Evolutionary conservation across 2,113 vertebrate genomes (phyloP), one percentile per base, ranked within the genome.

Genomic region (Petaurus breviceps): DNA sequence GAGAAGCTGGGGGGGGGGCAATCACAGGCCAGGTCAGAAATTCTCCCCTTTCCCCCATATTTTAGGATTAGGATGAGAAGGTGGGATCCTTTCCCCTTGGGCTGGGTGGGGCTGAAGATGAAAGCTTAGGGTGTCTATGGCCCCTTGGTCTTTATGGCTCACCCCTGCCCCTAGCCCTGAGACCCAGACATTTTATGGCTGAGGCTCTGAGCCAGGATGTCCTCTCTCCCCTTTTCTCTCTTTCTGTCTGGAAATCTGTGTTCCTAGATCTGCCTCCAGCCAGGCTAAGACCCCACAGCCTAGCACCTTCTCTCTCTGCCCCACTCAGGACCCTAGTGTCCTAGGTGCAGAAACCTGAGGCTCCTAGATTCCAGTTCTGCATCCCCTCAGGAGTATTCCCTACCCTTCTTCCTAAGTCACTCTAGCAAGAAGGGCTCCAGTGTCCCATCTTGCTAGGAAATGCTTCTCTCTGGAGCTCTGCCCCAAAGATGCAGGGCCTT

Each of bases 371-470:
- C 3, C 23, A 4, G 25, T 25, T 26, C 54, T 9, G 24, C 25
- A 55, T 55, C 25, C 12, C 10, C 61, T 37, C 31, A 68, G 31
- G 61, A 14, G 12, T 5, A 31, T 19, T 37, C n/a, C 31, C n/a
- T 23, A 5, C 68, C 68, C 47, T 6, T n/a, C 31, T 19, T 68
- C 61, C 61, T 19, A 31, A 6, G 31, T 4, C 37, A n/a, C 19
- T 6, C 68, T n/a, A 43, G 37, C 0, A 0, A n/a, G 43, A 43
- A n/a, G 37, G 37, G 0, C 37, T 23, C n/a, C n/a, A 8, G 1
- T 8, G 68, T 1, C 68, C 43, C n/a, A 43, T 84, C 68, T 14
- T 23, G 37, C 43, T 1, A 43, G 68, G 68, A 84, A 84, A 84
- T 77, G 61, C 37, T 57, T 37, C 11, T 37, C 37, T 68, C 61